Evolutionary conservation across 2,797 vertebrate species (phyloP).

Genomic region (Epinephelus malabaricus): DNA sequence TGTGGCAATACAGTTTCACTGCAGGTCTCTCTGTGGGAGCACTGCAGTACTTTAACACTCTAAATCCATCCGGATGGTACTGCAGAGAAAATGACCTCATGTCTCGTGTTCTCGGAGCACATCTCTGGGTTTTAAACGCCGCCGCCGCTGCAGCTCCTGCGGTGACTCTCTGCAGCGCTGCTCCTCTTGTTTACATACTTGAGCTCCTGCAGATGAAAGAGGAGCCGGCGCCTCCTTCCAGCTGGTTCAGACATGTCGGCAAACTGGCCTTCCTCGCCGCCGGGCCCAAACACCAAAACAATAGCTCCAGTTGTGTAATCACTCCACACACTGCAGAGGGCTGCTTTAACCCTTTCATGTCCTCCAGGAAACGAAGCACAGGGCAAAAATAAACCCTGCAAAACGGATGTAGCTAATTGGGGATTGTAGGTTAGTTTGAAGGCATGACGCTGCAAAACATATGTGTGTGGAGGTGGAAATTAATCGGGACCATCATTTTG

Average conservation of each 20-base stretch:
- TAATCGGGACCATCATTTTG: neutral
- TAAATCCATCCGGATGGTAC: constrained; percentile 8
- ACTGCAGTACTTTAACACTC: neutral
- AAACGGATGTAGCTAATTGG: neutral
- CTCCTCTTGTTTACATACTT: constrained; percentile 84
- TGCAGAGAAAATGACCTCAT: constrained; percentile 35
- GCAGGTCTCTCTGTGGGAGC: neutral
- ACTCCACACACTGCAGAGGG: neutral
- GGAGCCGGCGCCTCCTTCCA: constrained; percentile 63
- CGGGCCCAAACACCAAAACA: constrained; percentile 68
- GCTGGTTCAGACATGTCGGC: constrained; percentile 81
- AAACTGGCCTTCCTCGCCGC: constrained; percentile 69
- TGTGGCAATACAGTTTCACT: neutral
- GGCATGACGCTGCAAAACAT: constrained; percentile 1
- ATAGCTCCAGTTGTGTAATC: constrained; percentile 64
- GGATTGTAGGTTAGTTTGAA: neutral
- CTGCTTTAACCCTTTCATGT: constrained; percentile 41
- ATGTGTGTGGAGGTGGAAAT: neutral
- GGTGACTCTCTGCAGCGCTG: neutral
- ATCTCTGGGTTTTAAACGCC: neutral
- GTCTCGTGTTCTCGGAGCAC: constrained; percentile 5
- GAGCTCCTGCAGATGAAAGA: constrained; percentile 78
- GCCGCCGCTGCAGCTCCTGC: neutral
- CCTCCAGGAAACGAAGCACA: constrained; percentile 10
- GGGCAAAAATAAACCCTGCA: constrained; percentile 12